Percentiles rank a stretch among this genome's conserved stretches.
Evolutionary conservation across 2,888 invertebrate species (phyloP).

Genomic region (Ischnus inquisitorius): DNA sequence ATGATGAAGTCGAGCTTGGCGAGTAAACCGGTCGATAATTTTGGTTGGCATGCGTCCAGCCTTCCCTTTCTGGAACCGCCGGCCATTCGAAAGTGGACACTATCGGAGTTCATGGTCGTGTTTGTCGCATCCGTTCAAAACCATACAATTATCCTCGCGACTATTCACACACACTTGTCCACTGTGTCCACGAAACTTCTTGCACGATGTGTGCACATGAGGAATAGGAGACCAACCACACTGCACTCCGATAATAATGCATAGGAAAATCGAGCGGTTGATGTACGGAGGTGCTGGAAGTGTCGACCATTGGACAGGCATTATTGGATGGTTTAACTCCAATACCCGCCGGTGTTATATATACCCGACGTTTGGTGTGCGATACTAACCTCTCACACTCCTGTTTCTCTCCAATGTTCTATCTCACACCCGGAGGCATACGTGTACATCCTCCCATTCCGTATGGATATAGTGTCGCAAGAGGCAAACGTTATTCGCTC

Average conservation of each 20-base stretch:
- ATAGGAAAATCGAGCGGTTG: constrained; percentile 3
- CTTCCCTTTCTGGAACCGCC: constrained; percentile 15
- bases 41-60: constrained; percentile 58
- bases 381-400: constrained; percentile 26
- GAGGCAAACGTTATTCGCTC: constrained; percentile 12
- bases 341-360: neutral
- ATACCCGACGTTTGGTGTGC: constrained; percentile 3
- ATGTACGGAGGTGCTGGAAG: constrained; percentile 16
- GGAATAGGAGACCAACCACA: constrained; percentile 5
- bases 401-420: constrained; percentile 3
- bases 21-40: constrained; percentile 57
- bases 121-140: constrained; percentile 5
- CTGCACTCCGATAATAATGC: constrained; percentile 27
- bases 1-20: constrained; percentile 6
- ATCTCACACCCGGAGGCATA: neutral
- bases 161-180: neutral
- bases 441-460: neutral
- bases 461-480: neutral
- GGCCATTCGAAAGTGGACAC: constrained; percentile 10
- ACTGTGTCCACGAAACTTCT: constrained; percentile 15
- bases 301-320: constrained; percentile 26
- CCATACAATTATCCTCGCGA: constrained; percentile 10
- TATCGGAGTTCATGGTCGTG: constrained; percentile 54
- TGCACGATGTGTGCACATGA: neutral
- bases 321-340: constrained; percentile 28